Conservation (phyloP, 2,888 invertebrate genomes). For the Ischnura elegans region DNA sequence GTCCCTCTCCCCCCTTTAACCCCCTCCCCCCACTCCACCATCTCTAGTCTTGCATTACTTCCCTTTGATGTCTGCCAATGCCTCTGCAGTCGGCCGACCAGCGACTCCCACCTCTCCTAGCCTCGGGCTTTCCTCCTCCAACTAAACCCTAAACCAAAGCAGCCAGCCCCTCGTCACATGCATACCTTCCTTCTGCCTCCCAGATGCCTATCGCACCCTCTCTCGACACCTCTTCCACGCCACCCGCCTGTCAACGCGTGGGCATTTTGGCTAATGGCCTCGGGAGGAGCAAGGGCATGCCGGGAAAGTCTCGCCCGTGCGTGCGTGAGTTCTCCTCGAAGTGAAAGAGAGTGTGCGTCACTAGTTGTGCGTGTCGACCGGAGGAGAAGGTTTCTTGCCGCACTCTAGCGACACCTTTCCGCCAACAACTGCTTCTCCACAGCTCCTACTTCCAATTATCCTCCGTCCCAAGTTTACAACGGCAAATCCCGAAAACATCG, state of each 20-base stretch:
- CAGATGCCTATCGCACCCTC: not conserved
- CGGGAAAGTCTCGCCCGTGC: not conserved
- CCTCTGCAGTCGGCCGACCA: not conserved
- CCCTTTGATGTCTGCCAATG: constrained; percentile 12
- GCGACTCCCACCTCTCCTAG: not conserved
- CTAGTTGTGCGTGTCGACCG: not conserved
- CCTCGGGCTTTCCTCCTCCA: not conserved
- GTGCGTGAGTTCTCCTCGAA: not conserved
- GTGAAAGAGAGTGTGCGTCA: not conserved
- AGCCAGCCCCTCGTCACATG: not conserved
- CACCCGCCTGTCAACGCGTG: constrained; percentile 57
- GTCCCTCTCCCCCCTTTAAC: not conserved
- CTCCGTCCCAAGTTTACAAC: constrained; percentile 43
- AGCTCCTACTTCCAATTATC: constrained; percentile 58
- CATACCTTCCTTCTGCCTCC: not conserved
- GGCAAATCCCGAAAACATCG: constrained; percentile 56
- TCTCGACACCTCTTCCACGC: not conserved
- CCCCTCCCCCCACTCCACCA: not conserved
- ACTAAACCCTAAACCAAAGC: no score
- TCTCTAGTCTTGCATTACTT: not conserved
- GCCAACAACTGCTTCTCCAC: not conserved
- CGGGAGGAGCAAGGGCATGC: constrained; percentile 33
- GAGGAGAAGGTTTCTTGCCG: constrained; percentile 25
- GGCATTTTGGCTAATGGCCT: constrained; percentile 64
- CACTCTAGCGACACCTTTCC: not conserved